Base-by-base conservation (phyloP, 2,797 vertebrate species). In the Chelidonichthys spinosus region DNA sequence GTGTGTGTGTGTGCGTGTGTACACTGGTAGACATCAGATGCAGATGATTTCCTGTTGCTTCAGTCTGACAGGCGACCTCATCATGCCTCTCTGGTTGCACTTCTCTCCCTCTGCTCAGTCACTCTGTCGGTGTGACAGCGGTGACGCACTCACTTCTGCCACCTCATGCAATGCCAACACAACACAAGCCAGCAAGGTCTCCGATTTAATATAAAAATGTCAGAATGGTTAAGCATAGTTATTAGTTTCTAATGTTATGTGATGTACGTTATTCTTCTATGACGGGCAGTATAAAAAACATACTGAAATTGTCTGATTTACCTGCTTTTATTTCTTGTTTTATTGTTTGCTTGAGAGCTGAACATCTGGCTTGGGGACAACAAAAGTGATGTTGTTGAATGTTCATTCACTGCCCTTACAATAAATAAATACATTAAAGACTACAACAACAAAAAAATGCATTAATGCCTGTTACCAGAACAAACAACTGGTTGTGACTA, bases 31-130 rank as follows among this genome's bases (percentile, higher is more conserved):
- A 88, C 92, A 89, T 90, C 85, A 90, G 81, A 93, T 87, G 91
- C 92, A 92, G 91, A 90, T 87, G 89, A 95, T 81, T 95, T 95
- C 90, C 93, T 94, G 91, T 94, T 94, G 88, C 88, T 93, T 94
- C 90, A 92, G 78, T 77, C 74, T 90, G 68, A 80, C 87, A 86
- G 85, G 79, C 86, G 63, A 79, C 86, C 74, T 90, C 83, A 81
- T 87, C 83, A 83, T 92, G 90, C 86, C 89, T 71, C 87, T 79
- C 78, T 87, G 85, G 91, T 94, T 95, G 93, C 94, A 94, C 94
- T 95, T 95, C 93, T 94, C 92, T 86, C 82, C 86, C 72, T 64
- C 71, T 3, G 35, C 76, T 74, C 83, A 86, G 81, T 85, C 84
- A 81, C 79, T 85, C 63, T 72, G 84, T 76, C 33, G 63, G 56